Evolutionary conservation across 2,113 vertebrate genomes (phyloP).

Genomic region (Pteronura brasiliensis): DNA sequence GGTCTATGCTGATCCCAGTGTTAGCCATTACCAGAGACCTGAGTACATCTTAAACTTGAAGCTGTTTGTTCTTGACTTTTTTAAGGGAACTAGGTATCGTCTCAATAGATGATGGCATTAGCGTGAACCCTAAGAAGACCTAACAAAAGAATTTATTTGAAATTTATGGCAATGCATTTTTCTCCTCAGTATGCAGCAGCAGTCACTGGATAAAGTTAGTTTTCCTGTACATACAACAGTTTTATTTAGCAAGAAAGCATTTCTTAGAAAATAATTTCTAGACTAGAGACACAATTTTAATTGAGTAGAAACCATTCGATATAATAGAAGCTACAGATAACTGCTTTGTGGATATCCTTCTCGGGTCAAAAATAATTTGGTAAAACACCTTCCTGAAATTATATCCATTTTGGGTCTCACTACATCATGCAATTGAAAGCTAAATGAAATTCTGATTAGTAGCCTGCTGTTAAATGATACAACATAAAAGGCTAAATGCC

Average conservation of each 20-base stretch:
- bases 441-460: slow-evolving; percentile 68
- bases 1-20: not conserved
- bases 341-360: slow-evolving; percentile 35
- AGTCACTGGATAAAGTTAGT: not conserved
- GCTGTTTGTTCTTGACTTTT: not conserved
- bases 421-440: slow-evolving; percentile 54
- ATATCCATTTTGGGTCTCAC: slow-evolving; percentile 50
- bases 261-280: slow-evolving; percentile 67
- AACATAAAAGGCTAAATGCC: slow-evolving; percentile 59
- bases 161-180: slow-evolving; percentile 30
- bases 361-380: slow-evolving; percentile 61
- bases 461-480: slow-evolving; percentile 56
- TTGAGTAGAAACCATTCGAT: slow-evolving; percentile 59
- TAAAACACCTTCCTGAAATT: slow-evolving; percentile 62
- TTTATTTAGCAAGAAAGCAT: slow-evolving; percentile 52
- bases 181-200: not conserved
- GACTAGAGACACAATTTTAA: slow-evolving; percentile 60
- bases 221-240: not conserved
- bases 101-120: not conserved
- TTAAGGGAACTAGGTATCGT: not conserved
- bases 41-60: not conserved
- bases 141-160: slow-evolving; percentile 6
- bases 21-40: not conserved
- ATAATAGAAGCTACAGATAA: slow-evolving; percentile 59
- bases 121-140: not conserved